Conservation (phyloP, 2,888 invertebrate species). For the Synanthedon myopaeformis region DNA sequence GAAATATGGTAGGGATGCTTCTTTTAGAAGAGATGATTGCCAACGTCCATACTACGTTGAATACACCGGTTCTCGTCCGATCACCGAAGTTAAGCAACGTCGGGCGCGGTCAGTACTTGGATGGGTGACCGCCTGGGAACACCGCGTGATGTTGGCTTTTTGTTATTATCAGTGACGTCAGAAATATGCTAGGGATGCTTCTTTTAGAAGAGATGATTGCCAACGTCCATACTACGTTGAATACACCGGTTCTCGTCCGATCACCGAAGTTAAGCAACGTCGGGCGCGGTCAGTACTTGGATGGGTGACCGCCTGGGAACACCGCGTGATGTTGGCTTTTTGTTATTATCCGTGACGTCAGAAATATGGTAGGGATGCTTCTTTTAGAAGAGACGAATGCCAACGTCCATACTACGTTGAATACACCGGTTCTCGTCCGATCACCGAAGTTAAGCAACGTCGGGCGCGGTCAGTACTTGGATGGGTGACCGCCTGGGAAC, state of each 20-base stretch:
- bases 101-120: conserved; percentile 20
- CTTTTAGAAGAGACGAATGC: conserved; percentile 1
- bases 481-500: conserved; percentile 22
- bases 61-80: conserved; percentile 21
- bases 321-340: conserved; percentile 18
- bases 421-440: conserved; percentile 21
- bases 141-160: conserved; percentile 18
- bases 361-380: no score
- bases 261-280: conserved; percentile 21
- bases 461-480: conserved; percentile 20
- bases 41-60: conserved; percentile 19
- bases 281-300: conserved; percentile 20
- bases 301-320: conserved; percentile 22
- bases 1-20: no score
- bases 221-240: conserved; percentile 19
- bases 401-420: conserved; percentile 19
- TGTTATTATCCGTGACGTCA: neutral
- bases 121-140: conserved; percentile 22
- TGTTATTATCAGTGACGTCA: neutral
- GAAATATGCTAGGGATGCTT: no score
- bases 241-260: conserved; percentile 21
- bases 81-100: conserved; percentile 21
- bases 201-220: conserved; percentile 1
- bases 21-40: conserved; percentile 1
- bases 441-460: conserved; percentile 21